Conservation (phyloP, 2,888 invertebrate genomes). For the Dryobota labecula region DNA sequence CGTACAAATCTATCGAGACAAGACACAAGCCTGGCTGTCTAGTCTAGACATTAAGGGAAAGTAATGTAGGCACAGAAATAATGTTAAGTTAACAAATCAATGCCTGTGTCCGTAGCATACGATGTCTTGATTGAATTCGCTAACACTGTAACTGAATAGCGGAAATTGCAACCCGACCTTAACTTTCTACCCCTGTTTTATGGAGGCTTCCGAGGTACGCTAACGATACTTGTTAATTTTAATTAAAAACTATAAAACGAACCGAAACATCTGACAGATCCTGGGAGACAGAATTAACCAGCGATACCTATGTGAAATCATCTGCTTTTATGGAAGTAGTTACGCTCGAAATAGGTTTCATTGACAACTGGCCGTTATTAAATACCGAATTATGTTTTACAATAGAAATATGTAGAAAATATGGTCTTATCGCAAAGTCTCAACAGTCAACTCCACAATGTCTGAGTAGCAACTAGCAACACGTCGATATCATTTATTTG, state of each 20-base stretch:
- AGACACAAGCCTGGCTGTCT: not conserved
- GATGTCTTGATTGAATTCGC: slow-evolving; percentile 46
- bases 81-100: slow-evolving; percentile 35
- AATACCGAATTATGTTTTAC: not conserved
- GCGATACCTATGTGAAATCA: not conserved
- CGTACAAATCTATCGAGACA: not conserved
- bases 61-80: slow-evolving; percentile 2
- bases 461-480: slow-evolving; percentile 18
- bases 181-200: slow-evolving; percentile 56
- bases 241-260: slow-evolving; percentile 22
- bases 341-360: not conserved
- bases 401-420: not conserved
- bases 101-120: slow-evolving; percentile 11
- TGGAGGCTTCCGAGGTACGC: slow-evolving; percentile 23
- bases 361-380: not conserved
- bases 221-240: slow-evolving; percentile 19
- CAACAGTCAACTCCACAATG: not conserved
- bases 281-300: not conserved
- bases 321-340: too few relatives aligned
- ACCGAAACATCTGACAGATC: not conserved
- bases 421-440: slow-evolving; percentile 6
- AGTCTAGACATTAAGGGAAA: slow-evolving; percentile 24
- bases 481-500: not conserved
- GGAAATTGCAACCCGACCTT: slow-evolving; percentile 56
- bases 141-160: slow-evolving; percentile 52